phyloP scores from a whole-genome alignment of 2,113 vertebrate species.

The Otus sunia region DNA sequence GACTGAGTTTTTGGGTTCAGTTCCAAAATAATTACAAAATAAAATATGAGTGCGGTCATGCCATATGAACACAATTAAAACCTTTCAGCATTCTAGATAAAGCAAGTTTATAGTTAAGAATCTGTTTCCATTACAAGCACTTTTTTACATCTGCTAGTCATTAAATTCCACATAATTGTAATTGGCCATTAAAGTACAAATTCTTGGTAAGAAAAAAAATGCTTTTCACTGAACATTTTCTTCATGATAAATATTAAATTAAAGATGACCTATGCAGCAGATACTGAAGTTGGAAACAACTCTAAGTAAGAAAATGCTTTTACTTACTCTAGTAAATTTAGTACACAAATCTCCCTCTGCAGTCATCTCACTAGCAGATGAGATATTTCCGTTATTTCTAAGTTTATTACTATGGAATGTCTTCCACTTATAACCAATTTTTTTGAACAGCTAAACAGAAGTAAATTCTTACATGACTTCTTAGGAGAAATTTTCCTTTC shows the following conservation, averaged over 20 bases:
- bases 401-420: not conserved
- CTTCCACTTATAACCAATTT: not conserved
- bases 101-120: not conserved
- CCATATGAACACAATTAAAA: slow-evolving; percentile 4
- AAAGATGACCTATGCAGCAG: not conserved
- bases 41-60: not conserved
- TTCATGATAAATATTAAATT: not conserved
- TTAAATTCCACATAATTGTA: slow-evolving; percentile 6
- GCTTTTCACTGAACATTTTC: not conserved
- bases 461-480: not conserved
- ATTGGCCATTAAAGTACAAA: not conserved
- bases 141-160: not conserved
- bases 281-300: not conserved
- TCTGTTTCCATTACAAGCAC: not conserved
- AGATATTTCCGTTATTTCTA: not conserved
- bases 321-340: not conserved
- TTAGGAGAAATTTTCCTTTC: not conserved
- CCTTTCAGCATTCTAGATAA: not conserved
- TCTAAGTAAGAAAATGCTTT: not conserved
- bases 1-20: not conserved
- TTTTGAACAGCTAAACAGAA: not conserved
- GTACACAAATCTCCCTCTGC: not conserved
- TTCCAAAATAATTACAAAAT: not conserved
- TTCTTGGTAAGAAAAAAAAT: not conserved
- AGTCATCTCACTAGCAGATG: not conserved